Conservation (phyloP, 2,797 vertebrate genomes). For the Pangasius mekongensis region DNA sequence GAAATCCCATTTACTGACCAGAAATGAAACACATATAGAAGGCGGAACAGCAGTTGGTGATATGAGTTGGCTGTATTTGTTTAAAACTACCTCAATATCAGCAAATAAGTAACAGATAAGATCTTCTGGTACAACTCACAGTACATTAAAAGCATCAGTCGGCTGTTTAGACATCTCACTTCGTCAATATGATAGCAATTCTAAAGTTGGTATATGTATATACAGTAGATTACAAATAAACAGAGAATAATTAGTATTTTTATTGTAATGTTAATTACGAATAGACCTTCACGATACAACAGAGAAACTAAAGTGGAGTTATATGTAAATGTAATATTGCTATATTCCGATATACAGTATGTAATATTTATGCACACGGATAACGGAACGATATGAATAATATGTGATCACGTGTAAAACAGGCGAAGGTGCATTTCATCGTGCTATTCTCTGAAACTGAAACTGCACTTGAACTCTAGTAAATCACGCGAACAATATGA, state of each 20-base stretch:
- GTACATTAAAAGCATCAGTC: neutral
- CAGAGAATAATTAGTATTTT: neutral
- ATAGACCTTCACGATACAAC: neutral
- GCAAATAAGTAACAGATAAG: neutral
- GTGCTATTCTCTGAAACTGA: no score
- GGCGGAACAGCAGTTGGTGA: neutral
- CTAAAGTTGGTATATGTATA: neutral
- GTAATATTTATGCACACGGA: neutral
- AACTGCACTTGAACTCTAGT: no score
- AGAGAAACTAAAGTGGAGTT: neutral
- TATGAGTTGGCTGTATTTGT: neutral
- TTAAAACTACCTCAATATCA: neutral
- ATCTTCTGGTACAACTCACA: neutral
- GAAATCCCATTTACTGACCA: neutral
- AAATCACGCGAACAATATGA: neutral
- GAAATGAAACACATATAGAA: neutral
- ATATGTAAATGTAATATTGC: neutral
- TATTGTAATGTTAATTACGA: neutral
- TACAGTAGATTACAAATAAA: neutral
- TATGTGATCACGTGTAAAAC: neutral
- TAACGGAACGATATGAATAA: neutral
- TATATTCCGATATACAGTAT: neutral
- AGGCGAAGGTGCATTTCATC: no score
- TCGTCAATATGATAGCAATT: neutral
- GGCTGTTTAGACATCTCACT: neutral